These are phyloP conservation scores for Oreohelix idahoensis DNA, from an alignment of 1,140 invertebrate species.

Conservation along the genomic window DNA sequence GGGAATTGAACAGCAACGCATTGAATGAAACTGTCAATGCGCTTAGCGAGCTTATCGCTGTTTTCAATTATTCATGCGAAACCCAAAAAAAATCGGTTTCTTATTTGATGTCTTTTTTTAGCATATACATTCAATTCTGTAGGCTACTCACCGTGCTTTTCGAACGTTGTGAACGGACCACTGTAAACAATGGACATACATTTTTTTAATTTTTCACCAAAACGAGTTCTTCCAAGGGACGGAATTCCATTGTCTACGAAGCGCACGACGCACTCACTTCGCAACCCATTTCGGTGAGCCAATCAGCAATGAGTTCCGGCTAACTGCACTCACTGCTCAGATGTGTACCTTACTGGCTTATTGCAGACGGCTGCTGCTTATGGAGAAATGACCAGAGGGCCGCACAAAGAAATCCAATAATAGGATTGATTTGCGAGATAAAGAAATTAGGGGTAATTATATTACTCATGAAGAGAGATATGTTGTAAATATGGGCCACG, in stretches of 20 bases:
- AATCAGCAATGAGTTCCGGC: neutral
- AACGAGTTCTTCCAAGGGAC: neutral
- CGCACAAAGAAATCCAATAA: neutral
- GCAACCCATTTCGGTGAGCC: neutral
- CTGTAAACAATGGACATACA: neutral
- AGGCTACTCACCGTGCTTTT: neutral
- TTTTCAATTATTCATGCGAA: no score
- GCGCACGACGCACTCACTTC: neutral
- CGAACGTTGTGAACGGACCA: neutral
- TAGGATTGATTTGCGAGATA: neutral
- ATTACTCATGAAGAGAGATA: neutral
- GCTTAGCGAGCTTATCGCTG: no score
- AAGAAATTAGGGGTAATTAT: neutral
- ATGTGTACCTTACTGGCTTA: no score
- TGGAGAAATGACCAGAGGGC: neutral
- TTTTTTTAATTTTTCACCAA: neutral
- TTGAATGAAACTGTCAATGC: no score
- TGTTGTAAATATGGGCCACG: neutral
- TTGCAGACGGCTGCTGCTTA: neutral
- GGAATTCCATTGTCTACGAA: neutral
- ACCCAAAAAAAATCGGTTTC: no score
- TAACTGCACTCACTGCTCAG: neutral
- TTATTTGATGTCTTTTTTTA: no score
- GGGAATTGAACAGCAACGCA: no score
- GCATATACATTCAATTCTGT: no score